Percentiles rank a stretch among this genome's conserved stretches.
Evolutionary conservation across 2,888 invertebrate species (phyloP).

Genomic region (Unio delphinus): DNA sequence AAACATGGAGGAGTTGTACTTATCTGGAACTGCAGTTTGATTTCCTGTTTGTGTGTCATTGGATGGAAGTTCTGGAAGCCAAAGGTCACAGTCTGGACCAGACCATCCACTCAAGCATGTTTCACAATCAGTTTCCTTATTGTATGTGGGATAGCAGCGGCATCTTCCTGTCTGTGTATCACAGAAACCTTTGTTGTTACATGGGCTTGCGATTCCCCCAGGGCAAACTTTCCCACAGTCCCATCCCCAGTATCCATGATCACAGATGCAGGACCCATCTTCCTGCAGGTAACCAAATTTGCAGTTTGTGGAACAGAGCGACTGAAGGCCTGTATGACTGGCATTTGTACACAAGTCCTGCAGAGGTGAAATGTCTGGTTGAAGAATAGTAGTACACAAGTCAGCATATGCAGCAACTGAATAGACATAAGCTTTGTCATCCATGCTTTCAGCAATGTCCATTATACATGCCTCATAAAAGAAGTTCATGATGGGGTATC

Average conservation of each 20-base stretch:
- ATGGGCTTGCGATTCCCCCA: conserved; percentile 29
- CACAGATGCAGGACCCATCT: conserved; percentile 27
- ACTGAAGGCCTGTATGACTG: conserved; percentile 3
- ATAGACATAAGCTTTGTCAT: conserved; percentile 16
- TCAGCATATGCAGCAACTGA: conserved; percentile 29
- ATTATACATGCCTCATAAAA: conserved; percentile 22
- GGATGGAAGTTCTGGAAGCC: conserved; percentile 6
- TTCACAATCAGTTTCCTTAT: conserved; percentile 22
- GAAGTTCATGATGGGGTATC: conserved; percentile 12
- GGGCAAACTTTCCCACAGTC: conserved; percentile 36
- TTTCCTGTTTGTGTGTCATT: conserved; percentile 1
- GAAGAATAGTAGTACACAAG: conserved; percentile 27
- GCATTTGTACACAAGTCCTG: conserved; percentile 31
- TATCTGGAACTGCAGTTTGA: not conserved
- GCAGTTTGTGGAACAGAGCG: conserved; percentile 35
- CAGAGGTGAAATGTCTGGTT: conserved; percentile 27
- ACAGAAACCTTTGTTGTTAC: conserved; percentile 33
- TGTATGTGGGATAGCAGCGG: conserved; percentile 27
- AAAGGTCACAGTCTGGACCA: conserved; percentile 23
- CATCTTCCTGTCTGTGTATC: conserved; percentile 26
- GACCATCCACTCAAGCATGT: conserved; percentile 30
- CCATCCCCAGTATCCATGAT: conserved; percentile 40
- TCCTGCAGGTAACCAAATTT: conserved; percentile 29
- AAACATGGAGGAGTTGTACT: conserved; percentile 21
- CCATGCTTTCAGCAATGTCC: conserved; percentile 8